A percentile compares a stretch with the other conserved stretches of the same genome.
phyloP scores from a whole-genome alignment of 2,888 invertebrate species.

The Iphiclides podalirius region DNA sequence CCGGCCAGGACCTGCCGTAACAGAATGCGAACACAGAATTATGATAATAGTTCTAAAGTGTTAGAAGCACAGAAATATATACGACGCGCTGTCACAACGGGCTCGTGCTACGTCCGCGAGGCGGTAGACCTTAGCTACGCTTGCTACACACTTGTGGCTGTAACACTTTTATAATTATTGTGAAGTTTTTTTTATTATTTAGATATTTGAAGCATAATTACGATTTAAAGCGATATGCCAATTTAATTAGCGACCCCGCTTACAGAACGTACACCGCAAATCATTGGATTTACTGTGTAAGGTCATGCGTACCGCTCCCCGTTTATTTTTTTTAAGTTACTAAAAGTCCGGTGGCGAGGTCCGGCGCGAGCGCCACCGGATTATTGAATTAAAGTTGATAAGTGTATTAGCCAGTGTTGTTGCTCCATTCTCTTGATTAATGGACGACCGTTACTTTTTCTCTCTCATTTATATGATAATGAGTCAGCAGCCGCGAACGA shows the following conservation, averaged over 20 bases:
- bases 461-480: constrained; percentile 79
- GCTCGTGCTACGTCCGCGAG: constrained; percentile 48
- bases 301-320: constrained; percentile 61
- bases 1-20: constrained; percentile 45
- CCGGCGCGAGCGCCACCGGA: constrained; percentile 56
- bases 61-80: constrained; percentile 67
- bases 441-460: constrained; percentile 71
- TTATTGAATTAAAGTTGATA: constrained; percentile 80
- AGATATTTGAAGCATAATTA: not conserved
- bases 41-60: constrained; percentile 69
- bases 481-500: constrained; percentile 62
- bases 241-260: constrained; percentile 19
- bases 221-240: not conserved
- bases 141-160: constrained; percentile 30
- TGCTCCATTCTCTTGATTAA: constrained; percentile 75
- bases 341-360: constrained; percentile 51
- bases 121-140: constrained; percentile 44
- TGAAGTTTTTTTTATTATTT: not conserved
- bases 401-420: constrained; percentile 77
- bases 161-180: not conserved
- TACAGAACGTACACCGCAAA: constrained; percentile 51
- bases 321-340: constrained; percentile 70
- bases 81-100: constrained; percentile 52
- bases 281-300: constrained; percentile 69
- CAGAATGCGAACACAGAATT: constrained; percentile 69